Evolutionary conservation across 2,888 invertebrate species (phyloP), one percentile per base, ranked within the genome.

Genomic region (Ernsta delagoae): DNA sequence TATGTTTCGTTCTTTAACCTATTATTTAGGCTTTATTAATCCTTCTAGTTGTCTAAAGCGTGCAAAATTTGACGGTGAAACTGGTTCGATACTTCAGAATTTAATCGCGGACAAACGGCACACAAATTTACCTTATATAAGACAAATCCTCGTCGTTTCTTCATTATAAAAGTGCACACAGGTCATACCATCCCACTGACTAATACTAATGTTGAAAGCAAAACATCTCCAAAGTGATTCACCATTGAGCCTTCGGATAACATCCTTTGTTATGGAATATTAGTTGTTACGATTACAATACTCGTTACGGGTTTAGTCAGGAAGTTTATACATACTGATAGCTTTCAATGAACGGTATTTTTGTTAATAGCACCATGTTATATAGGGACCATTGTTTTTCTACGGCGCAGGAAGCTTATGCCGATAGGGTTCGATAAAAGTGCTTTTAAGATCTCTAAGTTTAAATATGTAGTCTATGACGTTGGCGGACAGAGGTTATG

Each of bases 141-240:
- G 24, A 24, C 3, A 24, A 24, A 41, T 9, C 41, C 41, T 9
- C 0, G 41, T 8, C 41, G 41, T 41, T 9, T 41, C 41, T 36
- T 64, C 12, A 43, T n/a, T 57, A 56, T 64, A 56, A 64, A 64
- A 64, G 64, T 57, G 45, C 34, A 64, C 63, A 54, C 43, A 41
- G 64, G 41, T 45, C 54, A 45, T 56, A 59, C 57, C 65, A 45
- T 64, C 56, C 56, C 48, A 59, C 24, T 65, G 65, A 65, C 39
- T 65, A 65, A 65, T 65, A 36, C 36, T 65, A 59, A 59, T 65
- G 65, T 65, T 31, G 65, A 65, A 65, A 65, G 39, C 59, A 43
- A 65, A 65, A 65, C 59, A 65, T 59, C 65, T 59, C 45, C n/a
- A 39, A 9, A 45, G 50, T 65, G 65, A 59, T 50, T 65, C 65